phyloP scores from a whole-genome alignment of 2,113 vertebrate genomes.

The Orientallactaga bullata region DNA sequence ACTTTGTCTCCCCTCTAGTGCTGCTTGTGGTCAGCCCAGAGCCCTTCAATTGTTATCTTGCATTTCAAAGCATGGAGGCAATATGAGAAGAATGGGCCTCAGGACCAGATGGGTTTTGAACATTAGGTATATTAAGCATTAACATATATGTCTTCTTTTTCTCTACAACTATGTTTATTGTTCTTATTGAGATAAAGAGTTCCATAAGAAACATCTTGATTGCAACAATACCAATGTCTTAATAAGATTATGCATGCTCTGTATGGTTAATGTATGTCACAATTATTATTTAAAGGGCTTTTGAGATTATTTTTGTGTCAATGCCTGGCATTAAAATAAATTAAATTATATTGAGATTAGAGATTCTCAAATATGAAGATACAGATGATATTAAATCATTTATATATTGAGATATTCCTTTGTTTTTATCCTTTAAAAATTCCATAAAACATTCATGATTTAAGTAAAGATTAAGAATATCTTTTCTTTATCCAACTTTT shows the following conservation, averaged over 20 bases:
- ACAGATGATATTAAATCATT: background rate
- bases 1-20: background rate
- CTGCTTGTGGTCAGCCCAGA: background rate
- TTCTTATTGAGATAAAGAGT: background rate
- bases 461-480: conserved; percentile 6
- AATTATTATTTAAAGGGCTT: conserved; percentile 35
- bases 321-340: background rate
- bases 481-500: conserved; percentile 7
- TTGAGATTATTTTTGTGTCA: background rate
- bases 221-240: background rate
- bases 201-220: background rate
- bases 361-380: background rate
- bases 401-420: background rate
- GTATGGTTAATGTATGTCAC: background rate
- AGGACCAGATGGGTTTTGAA: background rate
- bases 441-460: conserved; percentile 6
- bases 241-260: background rate
- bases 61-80: background rate
- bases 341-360: background rate
- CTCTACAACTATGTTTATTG: background rate
- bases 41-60: background rate
- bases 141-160: background rate
- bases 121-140: background rate
- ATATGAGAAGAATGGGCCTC: background rate
- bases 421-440: background rate